Percentiles rank a stretch among this genome's conserved stretches.
These are phyloP conservation scores for Eptesicus fuscus DNA, from an alignment of 2,113 vertebrate species.

Conservation along the genomic window DNA sequence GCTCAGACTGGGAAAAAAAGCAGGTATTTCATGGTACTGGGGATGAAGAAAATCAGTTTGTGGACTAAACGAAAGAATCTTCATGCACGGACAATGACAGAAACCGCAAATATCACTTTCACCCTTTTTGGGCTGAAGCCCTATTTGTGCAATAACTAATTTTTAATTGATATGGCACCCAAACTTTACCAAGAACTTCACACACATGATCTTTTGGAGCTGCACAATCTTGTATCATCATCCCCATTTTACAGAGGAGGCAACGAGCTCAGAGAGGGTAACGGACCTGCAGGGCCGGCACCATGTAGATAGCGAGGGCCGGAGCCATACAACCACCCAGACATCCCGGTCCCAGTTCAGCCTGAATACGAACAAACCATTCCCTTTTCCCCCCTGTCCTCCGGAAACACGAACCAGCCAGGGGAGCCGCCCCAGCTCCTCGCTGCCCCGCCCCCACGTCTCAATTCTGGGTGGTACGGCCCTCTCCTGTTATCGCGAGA, in stretches of 20 bases:
- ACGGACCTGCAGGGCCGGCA: not conserved
- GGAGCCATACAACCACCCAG: not conserved
- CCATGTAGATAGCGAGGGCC: not conserved
- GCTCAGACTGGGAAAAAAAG: not conserved
- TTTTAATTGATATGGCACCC: not conserved
- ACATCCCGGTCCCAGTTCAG: not conserved
- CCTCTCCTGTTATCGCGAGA: slow-evolving; percentile 56
- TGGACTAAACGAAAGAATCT: not conserved
- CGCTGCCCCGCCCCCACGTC: rapidly evolving
- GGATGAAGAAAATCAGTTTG: not conserved
- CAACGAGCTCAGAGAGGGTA: not conserved
- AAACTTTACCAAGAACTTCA: not conserved
- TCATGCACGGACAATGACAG: not conserved
- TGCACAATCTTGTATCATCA: not conserved
- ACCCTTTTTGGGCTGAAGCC: not conserved
- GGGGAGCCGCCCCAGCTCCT: rapidly evolving
- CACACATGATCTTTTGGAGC: not conserved
- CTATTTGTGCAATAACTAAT: not conserved
- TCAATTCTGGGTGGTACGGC: rapidly evolving
- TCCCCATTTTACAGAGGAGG: not conserved
- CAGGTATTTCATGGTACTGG: not conserved
- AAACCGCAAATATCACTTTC: not conserved
- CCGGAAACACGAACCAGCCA: not conserved
- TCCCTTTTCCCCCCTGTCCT: rapidly evolving
- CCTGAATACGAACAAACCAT: not conserved